Conservation (phyloP, 2,888 invertebrate genomes). For the Agonopterix subpropinquella region DNA sequence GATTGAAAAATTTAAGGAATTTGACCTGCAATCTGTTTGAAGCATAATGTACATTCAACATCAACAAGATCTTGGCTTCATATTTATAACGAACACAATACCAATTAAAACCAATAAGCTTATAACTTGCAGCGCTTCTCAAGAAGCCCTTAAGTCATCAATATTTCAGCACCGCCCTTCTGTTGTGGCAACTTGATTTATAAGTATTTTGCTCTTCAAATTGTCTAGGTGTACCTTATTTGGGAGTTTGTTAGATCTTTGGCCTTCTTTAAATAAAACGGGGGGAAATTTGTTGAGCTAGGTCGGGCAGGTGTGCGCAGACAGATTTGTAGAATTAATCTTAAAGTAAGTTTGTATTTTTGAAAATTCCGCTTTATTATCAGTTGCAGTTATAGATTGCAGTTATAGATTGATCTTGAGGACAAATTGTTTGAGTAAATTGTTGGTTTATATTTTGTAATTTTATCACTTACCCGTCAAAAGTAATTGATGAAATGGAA, state of each 20-base stretch:
- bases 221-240: constrained; percentile 32
- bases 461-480: neutral
- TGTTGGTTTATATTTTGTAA: too few relatives aligned
- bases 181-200: constrained; percentile 52
- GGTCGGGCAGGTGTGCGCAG: neutral
- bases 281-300: neutral
- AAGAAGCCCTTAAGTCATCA: constrained; percentile 36
- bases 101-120: neutral
- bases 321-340: too few relatives aligned
- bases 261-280: neutral
- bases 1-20: too few relatives aligned
- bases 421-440: too few relatives aligned
- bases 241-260: constrained; percentile 1
- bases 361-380: too few relatives aligned
- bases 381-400: too few relatives aligned
- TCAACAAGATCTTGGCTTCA: too few relatives aligned
- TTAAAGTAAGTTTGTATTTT: too few relatives aligned
- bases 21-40: too few relatives aligned
- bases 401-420: too few relatives aligned
- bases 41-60: too few relatives aligned
- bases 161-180: constrained; percentile 60
- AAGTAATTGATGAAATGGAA: neutral
- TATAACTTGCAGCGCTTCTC: constrained; percentile 15
- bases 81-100: too few relatives aligned
- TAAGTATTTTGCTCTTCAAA: constrained; percentile 58